These are phyloP conservation scores for Bufotes viridis DNA, from an alignment of 2,797 vertebrate genomes.

Conservation along the genomic window DNA sequence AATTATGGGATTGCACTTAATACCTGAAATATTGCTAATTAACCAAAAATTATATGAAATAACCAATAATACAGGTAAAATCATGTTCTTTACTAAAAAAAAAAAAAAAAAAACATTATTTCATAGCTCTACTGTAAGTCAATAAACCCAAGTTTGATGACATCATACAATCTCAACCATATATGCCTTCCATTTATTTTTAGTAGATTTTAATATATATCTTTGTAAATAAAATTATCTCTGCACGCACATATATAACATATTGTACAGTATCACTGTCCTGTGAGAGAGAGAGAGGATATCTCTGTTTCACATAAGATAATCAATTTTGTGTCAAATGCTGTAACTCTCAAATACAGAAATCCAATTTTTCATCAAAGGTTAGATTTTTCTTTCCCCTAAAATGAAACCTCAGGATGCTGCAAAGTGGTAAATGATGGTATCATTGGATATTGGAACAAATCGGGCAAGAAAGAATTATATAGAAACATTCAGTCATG, in stretches of 20 bases:
- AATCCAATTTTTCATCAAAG: slow-evolving; percentile 67
- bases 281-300: neutral
- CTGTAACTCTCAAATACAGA: slow-evolving; percentile 51
- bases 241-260: neutral
- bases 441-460: slow-evolving; percentile 63
- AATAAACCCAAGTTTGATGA: neutral
- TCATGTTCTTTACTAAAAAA: neutral
- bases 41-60: neutral
- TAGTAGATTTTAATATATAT: neutral
- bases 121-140: neutral
- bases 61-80: neutral
- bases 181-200: neutral
- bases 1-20: too few relatives aligned
- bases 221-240: neutral
- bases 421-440: slow-evolving; percentile 64
- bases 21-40: too few relatives aligned
- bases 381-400: slow-evolving; percentile 63
- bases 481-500: slow-evolving; percentile 68
- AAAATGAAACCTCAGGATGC: slow-evolving; percentile 42
- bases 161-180: neutral
- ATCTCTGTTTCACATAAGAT: slow-evolving; percentile 19
- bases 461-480: slow-evolving; percentile 66
- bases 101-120: too few relatives aligned
- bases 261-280: slow-evolving; percentile 1
- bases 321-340: slow-evolving; percentile 27